Percentiles rank a stretch among this genome's conserved stretches.
phyloP scores from a whole-genome alignment of 2,113 vertebrate genomes.

The Hippocampus mohnikei region DNA sequence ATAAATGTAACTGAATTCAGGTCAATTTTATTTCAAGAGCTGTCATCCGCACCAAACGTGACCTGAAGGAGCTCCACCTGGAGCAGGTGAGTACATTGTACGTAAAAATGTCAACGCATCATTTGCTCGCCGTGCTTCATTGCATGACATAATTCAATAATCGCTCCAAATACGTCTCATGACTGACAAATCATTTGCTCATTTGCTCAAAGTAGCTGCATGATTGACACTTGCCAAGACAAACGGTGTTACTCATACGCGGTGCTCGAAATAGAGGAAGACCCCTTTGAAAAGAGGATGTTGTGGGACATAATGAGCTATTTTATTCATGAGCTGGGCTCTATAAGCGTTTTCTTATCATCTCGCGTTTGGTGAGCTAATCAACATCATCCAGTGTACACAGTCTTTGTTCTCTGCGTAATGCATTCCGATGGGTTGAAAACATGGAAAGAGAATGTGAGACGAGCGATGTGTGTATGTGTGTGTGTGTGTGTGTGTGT shows the following conservation, averaged over 20 bases:
- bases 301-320: constrained; percentile 39
- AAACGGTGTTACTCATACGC: neutral
- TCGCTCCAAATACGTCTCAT: neutral
- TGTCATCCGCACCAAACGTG: neutral
- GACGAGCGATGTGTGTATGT: neutral
- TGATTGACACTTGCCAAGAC: constrained; percentile 2
- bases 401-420: constrained; percentile 59
- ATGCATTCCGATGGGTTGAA: constrained; percentile 64
- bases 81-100: neutral
- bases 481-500: constrained; percentile 2
- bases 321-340: constrained; percentile 57
- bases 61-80: neutral
- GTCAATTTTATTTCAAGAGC: neutral
- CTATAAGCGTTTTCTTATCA: constrained; percentile 47
- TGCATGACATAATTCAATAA: constrained; percentile 2
- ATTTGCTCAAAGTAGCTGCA: neutral
- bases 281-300: constrained; percentile 28
- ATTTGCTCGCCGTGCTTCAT: neutral
- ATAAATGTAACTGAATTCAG: neutral
- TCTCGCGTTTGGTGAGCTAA: constrained; percentile 57
- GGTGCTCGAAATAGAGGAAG: constrained; percentile 14
- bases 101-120: neutral
- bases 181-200: neutral
- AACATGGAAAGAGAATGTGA: constrained; percentile 37
- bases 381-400: constrained; percentile 56